Evolutionary conservation across 2,113 vertebrate species (phyloP).

Genomic region (Paratilapia polleni): DNA sequence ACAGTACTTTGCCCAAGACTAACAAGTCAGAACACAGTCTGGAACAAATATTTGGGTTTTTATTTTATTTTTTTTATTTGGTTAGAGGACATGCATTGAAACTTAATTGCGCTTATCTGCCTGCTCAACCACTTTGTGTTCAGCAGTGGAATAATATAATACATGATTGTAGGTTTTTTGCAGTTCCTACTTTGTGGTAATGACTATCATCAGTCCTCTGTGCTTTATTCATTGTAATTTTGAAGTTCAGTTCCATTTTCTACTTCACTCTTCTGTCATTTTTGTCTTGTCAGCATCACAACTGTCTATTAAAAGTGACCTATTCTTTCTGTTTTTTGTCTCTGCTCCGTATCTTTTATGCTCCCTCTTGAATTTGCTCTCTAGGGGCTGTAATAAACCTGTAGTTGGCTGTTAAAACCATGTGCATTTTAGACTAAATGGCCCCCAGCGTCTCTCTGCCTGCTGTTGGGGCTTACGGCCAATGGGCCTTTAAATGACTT

Average conservation of each 20-base stretch:
- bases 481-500: slow-evolving; percentile 77
- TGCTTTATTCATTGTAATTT: slow-evolving; percentile 11
- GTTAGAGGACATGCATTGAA: neutral
- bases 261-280: neutral
- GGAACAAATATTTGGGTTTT: neutral
- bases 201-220: slow-evolving; percentile 14
- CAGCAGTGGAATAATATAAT: slow-evolving; percentile 23
- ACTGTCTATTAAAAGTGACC: slow-evolving; percentile 28
- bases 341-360: slow-evolving; percentile 40
- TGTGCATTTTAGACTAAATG: slow-evolving; percentile 68
- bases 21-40: neutral
- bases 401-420: slow-evolving; percentile 68
- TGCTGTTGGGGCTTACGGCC: slow-evolving; percentile 65
- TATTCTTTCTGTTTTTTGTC: slow-evolving; percentile 21
- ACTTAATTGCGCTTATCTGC: slow-evolving; percentile 33
- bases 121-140: slow-evolving; percentile 4
- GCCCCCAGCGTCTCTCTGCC: slow-evolving; percentile 52
- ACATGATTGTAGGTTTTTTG: slow-evolving; percentile 44
- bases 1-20: neutral
- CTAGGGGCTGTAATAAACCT: slow-evolving; percentile 60
- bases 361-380: slow-evolving; percentile 34
- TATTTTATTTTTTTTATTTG: slow-evolving; percentile 6
- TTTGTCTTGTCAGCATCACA: slow-evolving; percentile 27
- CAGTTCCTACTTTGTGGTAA: slow-evolving; percentile 15
- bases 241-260: slow-evolving; percentile 15